phyloP scores from a whole-genome alignment of 2,888 invertebrate species.

The Hypomecis atomaria region DNA sequence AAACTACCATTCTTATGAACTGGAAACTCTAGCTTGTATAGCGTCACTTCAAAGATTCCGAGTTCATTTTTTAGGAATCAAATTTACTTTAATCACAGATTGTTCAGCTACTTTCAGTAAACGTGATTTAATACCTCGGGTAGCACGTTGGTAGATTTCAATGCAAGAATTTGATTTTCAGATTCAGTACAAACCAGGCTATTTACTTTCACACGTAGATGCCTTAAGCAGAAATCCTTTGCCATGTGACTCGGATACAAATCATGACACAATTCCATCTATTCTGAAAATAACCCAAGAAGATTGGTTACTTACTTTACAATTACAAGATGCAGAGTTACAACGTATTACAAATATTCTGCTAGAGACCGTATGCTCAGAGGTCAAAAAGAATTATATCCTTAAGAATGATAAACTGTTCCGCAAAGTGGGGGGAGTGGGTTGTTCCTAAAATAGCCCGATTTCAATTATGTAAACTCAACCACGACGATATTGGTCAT shows the following conservation, averaged over 20 bases:
- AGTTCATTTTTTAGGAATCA: no score
- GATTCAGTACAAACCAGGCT: no score
- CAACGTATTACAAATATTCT: slow-evolving; percentile 2
- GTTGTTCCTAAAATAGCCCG: slow-evolving; percentile 1
- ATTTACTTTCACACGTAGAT: slow-evolving; percentile 7
- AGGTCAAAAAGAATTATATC: slow-evolving; percentile 6
- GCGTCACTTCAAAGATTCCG: no score
- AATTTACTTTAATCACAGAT: neutral
- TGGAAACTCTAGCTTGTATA: no score
- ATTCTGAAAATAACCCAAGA: neutral
- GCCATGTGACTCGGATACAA: neutral
- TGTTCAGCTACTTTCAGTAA: slow-evolving; percentile 5
- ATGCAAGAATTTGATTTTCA: slow-evolving; percentile 5
- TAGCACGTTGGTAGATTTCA: slow-evolving; percentile 9
- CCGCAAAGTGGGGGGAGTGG: slow-evolving; percentile 1
- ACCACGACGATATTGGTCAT: slow-evolving; percentile 1
- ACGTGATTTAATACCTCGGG: slow-evolving; percentile 2
- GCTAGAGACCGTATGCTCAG: slow-evolving; percentile 4
- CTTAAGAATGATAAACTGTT: slow-evolving; percentile 4
- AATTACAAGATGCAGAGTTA: slow-evolving; percentile 4
- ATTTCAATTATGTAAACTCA: slow-evolving; percentile 2
- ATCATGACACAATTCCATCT: neutral
- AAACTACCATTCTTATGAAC: no score
- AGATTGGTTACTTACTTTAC: slow-evolving; percentile 6
- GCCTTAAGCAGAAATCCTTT: slow-evolving; percentile 9